phyloP scores from a whole-genome alignment of 2,113 vertebrate species.

The Lethenteron camtschaticum region DNA sequence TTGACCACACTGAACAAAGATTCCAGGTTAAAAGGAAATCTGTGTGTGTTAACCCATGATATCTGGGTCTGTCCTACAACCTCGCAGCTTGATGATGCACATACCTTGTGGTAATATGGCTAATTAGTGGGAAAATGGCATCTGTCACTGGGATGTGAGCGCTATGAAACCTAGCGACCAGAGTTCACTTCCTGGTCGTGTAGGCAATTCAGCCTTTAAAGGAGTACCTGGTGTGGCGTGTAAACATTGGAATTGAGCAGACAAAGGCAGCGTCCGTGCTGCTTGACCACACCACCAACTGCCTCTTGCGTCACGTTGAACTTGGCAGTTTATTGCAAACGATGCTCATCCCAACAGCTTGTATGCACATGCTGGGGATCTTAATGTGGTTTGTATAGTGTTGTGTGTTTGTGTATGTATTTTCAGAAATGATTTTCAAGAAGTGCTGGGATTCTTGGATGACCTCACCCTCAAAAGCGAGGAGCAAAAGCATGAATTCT shows the following conservation, averaged over 20 bases:
- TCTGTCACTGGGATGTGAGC: too few relatives aligned
- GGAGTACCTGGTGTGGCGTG: neutral
- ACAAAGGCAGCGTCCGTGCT: neutral
- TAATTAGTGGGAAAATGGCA: too few relatives aligned
- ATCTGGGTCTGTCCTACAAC: too few relatives aligned
- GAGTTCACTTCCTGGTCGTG: too few relatives aligned
- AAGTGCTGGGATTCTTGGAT: slow-evolving; percentile 81
- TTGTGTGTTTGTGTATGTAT: slow-evolving; percentile 2
- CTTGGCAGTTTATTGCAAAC: neutral
- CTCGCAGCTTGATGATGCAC: too few relatives aligned
- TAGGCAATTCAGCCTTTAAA: too few relatives aligned
- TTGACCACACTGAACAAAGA: neutral
- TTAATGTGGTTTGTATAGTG: neutral
- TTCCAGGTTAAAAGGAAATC: too few relatives aligned
- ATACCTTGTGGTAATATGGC: too few relatives aligned
- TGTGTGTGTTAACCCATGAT: too few relatives aligned
- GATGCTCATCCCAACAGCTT: neutral
- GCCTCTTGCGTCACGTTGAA: neutral
- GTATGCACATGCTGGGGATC: neutral
- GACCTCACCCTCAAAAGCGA: slow-evolving; percentile 74
- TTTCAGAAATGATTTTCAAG: slow-evolving; percentile 76
- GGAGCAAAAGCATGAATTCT: slow-evolving; percentile 93
- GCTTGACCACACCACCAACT: neutral
- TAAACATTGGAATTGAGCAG: neutral
- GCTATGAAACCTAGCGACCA: too few relatives aligned